Evolutionary conservation across 2,113 vertebrate genomes (phyloP).

Genomic region (Colistium nudipinnis): DNA sequence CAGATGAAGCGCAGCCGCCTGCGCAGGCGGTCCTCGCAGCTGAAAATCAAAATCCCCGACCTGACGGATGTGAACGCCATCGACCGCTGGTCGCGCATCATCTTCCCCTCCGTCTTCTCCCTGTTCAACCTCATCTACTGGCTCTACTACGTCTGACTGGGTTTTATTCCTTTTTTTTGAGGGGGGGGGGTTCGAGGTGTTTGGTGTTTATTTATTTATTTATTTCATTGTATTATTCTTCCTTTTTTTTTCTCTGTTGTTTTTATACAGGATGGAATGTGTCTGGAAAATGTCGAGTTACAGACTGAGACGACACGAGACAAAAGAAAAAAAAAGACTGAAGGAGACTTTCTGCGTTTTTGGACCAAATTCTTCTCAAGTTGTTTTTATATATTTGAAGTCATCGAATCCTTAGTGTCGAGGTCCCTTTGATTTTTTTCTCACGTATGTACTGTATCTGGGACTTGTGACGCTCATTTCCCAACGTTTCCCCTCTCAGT

Average conservation of each 20-base stretch:
- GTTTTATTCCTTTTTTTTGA: no score
- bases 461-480: constrained; percentile 67
- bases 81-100: constrained; percentile 95
- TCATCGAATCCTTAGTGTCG: constrained; percentile 51
- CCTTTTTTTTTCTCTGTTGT: constrained; percentile 48
- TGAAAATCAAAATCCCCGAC: constrained; percentile 97
- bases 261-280: constrained; percentile 67
- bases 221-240: constrained; percentile 38
- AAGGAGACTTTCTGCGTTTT: constrained; percentile 47
- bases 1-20: constrained; percentile 90
- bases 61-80: constrained; percentile 97
- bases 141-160: constrained; percentile 95
- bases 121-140: constrained; percentile 97
- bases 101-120: constrained; percentile 95
- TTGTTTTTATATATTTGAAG: constrained; percentile 72
- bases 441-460: constrained; percentile 71
- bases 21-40: constrained; percentile 91
- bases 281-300: constrained; percentile 35
- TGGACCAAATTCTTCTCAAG: constrained; percentile 67
- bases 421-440: constrained; percentile 74
- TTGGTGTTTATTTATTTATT: constrained; percentile 37
- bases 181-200: no score
- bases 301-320: constrained; percentile 61
- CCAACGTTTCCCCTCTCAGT: constrained; percentile 57
- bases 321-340: constrained; percentile 40